Evolutionary conservation across 2,888 invertebrate species (phyloP), one percentile per base, ranked within the genome.

Genomic region (Pocota personata): DNA sequence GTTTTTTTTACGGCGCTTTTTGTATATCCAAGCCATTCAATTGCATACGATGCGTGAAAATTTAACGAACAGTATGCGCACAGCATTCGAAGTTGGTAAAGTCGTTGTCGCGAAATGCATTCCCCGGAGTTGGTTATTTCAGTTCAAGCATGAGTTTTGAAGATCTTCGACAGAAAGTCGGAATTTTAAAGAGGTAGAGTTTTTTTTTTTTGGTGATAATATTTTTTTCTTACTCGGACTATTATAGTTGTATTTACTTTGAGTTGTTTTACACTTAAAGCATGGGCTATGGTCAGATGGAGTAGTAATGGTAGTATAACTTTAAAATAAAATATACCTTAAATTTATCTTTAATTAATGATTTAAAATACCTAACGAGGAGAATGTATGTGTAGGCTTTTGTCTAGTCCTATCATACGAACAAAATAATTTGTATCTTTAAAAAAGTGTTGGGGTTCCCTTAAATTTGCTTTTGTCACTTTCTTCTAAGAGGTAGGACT

Each of bases 51-150:
- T 78, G 69, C 77, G 69, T 69, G 69, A 78, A 69, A 78, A 60
- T 78, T 78, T 78, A 78, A 78, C 77, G 77, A 78, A 78, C 60
- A 69, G 50, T 55, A 32, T 52, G 60, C 67, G 24, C 50, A 37
- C 24, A 43, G 57, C n/a, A 57, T 46, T 14, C 30, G 5, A 32
- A 69, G 69, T 69, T 78, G 60, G 62, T 58, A 58, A 69, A 52
- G 69, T 52, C 21, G 67, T 60, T 78, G 52, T 78, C 52, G 24
- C 14, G 21, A 30, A 37, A 60, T 67, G 57, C 48, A 58, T 40
- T 60, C 10, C 19, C 50, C n/a, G 14, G n/a, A 62, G 57, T 50
- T 62, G 62, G 43, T 40, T 50, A 48, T 19, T 35, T 32, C 14
- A 67, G 48, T 37, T 57, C 16, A 27, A 24, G 35, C 52, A 30